Percentiles rank a stretch among this genome's conserved stretches.
phyloP scores from a whole-genome alignment of 2,888 invertebrate species.

The Syrphus vitripennis region DNA sequence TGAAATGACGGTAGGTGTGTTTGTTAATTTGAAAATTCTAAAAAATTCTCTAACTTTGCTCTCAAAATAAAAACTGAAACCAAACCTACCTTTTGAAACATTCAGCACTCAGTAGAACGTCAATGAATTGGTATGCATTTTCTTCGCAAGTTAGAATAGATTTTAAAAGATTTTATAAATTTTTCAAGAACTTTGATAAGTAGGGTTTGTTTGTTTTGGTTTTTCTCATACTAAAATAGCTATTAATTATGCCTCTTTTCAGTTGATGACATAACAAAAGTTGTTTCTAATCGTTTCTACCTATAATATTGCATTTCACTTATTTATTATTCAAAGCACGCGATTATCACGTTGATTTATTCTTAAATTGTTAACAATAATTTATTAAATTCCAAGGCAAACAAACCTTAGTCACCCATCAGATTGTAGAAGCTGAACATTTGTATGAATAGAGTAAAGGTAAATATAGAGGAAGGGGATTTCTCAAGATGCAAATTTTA shows the following conservation, averaged over 20 bases:
- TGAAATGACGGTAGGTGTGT: too few species aligned
- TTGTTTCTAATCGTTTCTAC: neutral
- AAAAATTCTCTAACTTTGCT: too few species aligned
- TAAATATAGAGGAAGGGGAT: neutral
- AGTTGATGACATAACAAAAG: slow-evolving; percentile 35
- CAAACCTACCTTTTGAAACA: too few species aligned
- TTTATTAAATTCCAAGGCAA: slow-evolving; percentile 18
- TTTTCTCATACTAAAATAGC: neutral
- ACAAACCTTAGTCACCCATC: neutral
- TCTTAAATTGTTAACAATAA: neutral
- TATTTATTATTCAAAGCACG: neutral
- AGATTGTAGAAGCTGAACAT: neutral
- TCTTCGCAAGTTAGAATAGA: too few species aligned
- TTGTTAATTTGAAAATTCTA: too few species aligned
- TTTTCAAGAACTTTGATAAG: too few species aligned
- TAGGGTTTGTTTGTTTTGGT: too few species aligned
- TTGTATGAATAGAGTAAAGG: neutral
- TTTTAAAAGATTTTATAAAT: too few species aligned
- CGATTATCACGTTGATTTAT: slow-evolving; percentile 25
- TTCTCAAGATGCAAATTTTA: slow-evolving; percentile 30
- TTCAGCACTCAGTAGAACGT: too few species aligned
- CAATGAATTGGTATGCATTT: too few species aligned
- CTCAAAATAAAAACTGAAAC: too few species aligned
- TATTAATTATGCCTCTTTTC: neutral
- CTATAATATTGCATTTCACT: neutral